Conservation (phyloP, 2,113 vertebrate species). For the Hippocampus mohnikei region DNA sequence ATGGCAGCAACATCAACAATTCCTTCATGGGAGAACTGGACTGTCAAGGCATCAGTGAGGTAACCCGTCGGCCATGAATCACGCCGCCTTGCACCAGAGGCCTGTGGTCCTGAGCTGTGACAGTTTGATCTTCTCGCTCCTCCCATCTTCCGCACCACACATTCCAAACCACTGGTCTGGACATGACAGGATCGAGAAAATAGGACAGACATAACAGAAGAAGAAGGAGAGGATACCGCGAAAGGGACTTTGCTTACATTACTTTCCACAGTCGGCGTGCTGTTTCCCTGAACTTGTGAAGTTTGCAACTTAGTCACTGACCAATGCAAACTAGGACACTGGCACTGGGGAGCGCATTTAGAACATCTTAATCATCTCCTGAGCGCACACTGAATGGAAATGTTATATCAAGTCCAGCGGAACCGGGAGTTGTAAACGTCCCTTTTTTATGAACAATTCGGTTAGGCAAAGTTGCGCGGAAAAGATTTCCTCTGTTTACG, state of each 20-base stretch:
- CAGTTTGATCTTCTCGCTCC: slow-evolving; percentile 10
- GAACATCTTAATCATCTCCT: background rate
- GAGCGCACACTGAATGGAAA: background rate
- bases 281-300: background rate
- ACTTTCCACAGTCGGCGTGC: background rate
- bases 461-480: too few species aligned
- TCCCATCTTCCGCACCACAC: slow-evolving; percentile 6
- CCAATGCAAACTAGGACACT: background rate
- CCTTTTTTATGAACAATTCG: too few species aligned
- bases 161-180: slow-evolving; percentile 11
- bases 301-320: background rate
- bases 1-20: slow-evolving; percentile 6
- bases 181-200: slow-evolving; percentile 3
- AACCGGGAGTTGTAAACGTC: too few species aligned
- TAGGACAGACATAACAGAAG: slow-evolving; percentile 1
- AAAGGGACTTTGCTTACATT: background rate
- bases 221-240: background rate
- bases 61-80: slow-evolving; percentile 5
- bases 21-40: slow-evolving; percentile 3
- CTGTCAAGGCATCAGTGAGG: slow-evolving; percentile 6
- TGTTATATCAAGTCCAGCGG: background rate
- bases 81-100: background rate
- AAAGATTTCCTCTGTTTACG: too few species aligned
- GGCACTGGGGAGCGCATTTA: background rate
- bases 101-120: slow-evolving; percentile 1